These are phyloP conservation scores for Saxidomus purpurata DNA, from an alignment of 1,140 invertebrate genomes.

Conservation along the genomic window DNA sequence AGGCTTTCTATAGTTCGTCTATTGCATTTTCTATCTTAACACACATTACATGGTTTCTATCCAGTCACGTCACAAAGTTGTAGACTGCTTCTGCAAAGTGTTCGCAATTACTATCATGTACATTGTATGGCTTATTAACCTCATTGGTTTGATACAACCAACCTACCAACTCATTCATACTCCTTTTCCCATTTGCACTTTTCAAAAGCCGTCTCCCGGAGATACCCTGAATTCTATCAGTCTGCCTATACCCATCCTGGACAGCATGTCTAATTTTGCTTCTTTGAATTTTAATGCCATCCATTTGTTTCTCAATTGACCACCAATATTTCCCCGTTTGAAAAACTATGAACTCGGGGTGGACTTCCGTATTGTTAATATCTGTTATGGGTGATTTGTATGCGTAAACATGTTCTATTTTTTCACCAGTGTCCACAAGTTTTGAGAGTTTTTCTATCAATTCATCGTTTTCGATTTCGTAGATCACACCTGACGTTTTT, in stretches of 20 bases:
- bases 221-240: not conserved
- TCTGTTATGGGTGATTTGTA: not conserved
- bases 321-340: slow-evolving; percentile 50
- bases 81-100: slow-evolving; percentile 18
- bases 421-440: not conserved
- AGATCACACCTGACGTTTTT: not conserved
- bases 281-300: slow-evolving; percentile 43
- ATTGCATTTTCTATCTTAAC: too few relatives aligned
- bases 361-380: not conserved
- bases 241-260: not conserved
- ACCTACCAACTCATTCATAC: not conserved
- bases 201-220: not conserved
- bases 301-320: slow-evolving; percentile 43
- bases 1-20: too few relatives aligned
- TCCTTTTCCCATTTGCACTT: not conserved
- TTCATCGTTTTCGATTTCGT: not conserved
- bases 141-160: not conserved
- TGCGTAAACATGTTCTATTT: not conserved
- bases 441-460: not conserved
- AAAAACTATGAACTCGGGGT: slow-evolving; percentile 32
- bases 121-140: not conserved
- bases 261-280: not conserved
- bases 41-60: too few relatives aligned
- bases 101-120: not conserved
- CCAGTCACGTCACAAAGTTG: too few relatives aligned